Evolutionary conservation across 2,113 vertebrate genomes (phyloP).

Genomic region (Oryzias javanicus): DNA sequence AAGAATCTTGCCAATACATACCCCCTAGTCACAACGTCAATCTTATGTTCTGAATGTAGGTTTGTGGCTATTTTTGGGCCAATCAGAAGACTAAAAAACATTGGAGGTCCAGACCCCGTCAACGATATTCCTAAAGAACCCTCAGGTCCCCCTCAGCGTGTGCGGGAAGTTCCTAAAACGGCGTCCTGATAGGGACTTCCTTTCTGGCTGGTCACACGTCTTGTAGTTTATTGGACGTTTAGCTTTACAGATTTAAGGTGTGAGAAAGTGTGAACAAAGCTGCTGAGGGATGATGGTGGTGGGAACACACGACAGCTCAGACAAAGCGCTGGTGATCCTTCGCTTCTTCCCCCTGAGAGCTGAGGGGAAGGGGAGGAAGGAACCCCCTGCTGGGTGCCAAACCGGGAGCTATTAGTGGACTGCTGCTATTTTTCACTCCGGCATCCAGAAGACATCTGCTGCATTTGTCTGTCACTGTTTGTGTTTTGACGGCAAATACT

Average conservation of each 20-base stretch:
- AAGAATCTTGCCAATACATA: no score
- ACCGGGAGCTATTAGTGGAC: conserved; percentile 31
- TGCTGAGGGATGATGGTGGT: conserved; percentile 23
- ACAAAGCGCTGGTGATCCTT: conserved; percentile 43
- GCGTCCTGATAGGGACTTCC: conserved; percentile 64
- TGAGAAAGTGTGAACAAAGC: conserved; percentile 28
- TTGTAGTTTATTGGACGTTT: conserved; percentile 12
- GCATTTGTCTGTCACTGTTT: no score
- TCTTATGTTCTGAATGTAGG: no score
- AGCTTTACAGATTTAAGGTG: conserved; percentile 17
- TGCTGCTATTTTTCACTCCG: conserved; percentile 29
- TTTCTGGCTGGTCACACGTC: conserved; percentile 64
- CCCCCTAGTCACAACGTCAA: no score
- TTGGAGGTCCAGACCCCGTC: conserved; percentile 9
- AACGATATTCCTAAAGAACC: background rate
- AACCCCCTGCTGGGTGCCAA: conserved; percentile 46
- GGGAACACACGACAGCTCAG: conserved; percentile 52
- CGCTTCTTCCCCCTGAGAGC: conserved; percentile 21
- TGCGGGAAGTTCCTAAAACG: conserved; percentile 61
- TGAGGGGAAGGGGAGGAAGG: conserved; percentile 43
- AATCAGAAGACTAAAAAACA: background rate
- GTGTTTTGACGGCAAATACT: no score
- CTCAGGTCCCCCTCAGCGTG: background rate
- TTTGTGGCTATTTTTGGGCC: no score
- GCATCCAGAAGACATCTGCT: background rate